Evolutionary conservation across 2,888 invertebrate species (phyloP), one percentile per base, ranked within the genome.

Genomic region (Neuroscelio doddi): DNA sequence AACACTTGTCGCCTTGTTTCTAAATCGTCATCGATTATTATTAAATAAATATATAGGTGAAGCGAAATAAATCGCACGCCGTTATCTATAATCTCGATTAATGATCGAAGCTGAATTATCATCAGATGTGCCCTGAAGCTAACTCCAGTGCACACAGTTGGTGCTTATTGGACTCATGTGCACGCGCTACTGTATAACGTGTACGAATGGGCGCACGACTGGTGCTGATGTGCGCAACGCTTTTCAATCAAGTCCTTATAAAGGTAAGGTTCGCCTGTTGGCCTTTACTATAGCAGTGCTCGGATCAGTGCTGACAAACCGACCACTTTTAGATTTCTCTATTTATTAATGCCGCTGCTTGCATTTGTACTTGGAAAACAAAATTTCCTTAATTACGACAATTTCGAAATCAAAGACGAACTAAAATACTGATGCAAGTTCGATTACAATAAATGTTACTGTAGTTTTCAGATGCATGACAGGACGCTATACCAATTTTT

Each of bases 181-280:
- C 36, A 9, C 8, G 16, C 17, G 38, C 38, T 16, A 2, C 17
- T 16, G 17, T 17, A 16, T 17, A 8, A 17, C 24, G 16, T 15
- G n/a, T n/a, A n/a, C n/a, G n/a, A n/a, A n/a, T n/a, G n/a, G n/a
- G n/a, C n/a, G 29, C 44, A 14, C 21, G 24, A 12, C 46, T 34
- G 49, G 49, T 49, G 57, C 42, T 42, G 36, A 57, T 57, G 50
- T 46, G 50, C 39, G 57, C 50, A 64, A 69, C 69, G 71, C 57
- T 74, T 72, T 75, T 77, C 77, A 78, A 78, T 76, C 66, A 74
- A 74, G 71, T 71, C 78, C 78, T 73, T 75, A 76, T 77, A 78
- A 75, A 78, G 78, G 68, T 71, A 73, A 69, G 61, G 62, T 63
- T 64, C 59, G 63, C 63, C 62, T 32, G 47, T 47, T 38, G 36